A percentile compares a stretch with the other conserved stretches of the same genome.
Conservation (phyloP, 2,113 vertebrate genomes). For the Alligator sinensis region DNA sequence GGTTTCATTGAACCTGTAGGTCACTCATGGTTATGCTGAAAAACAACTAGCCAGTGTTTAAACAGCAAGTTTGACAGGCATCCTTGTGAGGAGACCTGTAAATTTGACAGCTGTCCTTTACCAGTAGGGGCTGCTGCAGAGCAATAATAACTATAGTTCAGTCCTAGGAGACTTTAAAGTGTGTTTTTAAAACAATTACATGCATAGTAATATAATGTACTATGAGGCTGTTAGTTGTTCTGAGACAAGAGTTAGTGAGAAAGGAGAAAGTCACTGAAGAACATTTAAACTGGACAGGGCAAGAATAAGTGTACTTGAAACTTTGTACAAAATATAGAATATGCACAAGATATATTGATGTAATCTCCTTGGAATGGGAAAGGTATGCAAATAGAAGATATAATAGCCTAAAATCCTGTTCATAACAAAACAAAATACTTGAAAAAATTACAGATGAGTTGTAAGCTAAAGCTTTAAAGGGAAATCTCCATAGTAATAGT, state of each 20-base stretch:
- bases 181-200: background rate
- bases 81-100: background rate
- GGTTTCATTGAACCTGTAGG: background rate
- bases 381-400: background rate
- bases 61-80: background rate
- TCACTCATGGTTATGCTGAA: conserved; percentile 12
- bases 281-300: background rate
- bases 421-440: background rate
- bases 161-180: background rate
- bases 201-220: background rate
- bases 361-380: background rate
- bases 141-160: fast-evolving
- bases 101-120: background rate
- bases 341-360: background rate
- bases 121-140: conserved; percentile 65
- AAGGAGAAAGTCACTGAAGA: background rate
- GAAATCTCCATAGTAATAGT: background rate
- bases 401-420: background rate
- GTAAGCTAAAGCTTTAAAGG: background rate
- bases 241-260: conserved; percentile 17
- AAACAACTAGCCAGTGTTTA: background rate
- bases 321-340: background rate
- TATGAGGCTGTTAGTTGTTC: background rate
- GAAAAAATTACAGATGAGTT: background rate
- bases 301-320: background rate